Evolutionary conservation across 1,140 invertebrate genomes (phyloP).

Genomic region (Saccostrea cuccullata): DNA sequence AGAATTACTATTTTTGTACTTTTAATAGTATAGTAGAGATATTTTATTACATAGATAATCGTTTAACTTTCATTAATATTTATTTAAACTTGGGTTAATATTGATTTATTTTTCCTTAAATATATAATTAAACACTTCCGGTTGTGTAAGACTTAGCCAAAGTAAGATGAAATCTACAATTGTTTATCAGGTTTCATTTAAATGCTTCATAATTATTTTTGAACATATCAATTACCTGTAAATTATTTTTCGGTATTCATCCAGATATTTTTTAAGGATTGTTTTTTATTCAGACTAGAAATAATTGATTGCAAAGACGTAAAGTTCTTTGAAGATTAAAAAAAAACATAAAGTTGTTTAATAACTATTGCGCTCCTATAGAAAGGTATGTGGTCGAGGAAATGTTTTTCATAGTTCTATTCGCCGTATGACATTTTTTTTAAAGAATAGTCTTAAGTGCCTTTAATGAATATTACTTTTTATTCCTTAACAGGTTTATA

Average conservation of each 20-base stretch:
- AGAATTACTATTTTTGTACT: neutral
- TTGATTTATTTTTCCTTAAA: neutral
- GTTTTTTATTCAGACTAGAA: neutral
- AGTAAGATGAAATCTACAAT: neutral
- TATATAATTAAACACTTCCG: neutral
- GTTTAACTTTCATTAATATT: neutral
- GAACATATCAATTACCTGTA: neutral
- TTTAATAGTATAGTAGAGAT: neutral
- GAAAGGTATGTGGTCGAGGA: too few species aligned
- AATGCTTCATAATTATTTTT: neutral
- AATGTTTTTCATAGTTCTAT: too few species aligned
- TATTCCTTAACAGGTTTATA: too few species aligned
- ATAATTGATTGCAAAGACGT: neutral
- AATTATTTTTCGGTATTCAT: neutral
- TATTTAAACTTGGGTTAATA: neutral
- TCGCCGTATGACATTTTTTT: too few species aligned
- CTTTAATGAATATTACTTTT: too few species aligned
- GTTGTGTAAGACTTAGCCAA: neutral
- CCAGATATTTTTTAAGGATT: neutral
- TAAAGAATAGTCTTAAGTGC: too few species aligned
- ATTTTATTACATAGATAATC: neutral
- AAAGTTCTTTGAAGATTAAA: neutral
- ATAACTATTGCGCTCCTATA: too few species aligned
- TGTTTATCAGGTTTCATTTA: neutral
- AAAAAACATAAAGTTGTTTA: neutral